Base-by-base conservation (phyloP, 2,888 invertebrate genomes). In the Drosophila kambysellisi region DNA sequence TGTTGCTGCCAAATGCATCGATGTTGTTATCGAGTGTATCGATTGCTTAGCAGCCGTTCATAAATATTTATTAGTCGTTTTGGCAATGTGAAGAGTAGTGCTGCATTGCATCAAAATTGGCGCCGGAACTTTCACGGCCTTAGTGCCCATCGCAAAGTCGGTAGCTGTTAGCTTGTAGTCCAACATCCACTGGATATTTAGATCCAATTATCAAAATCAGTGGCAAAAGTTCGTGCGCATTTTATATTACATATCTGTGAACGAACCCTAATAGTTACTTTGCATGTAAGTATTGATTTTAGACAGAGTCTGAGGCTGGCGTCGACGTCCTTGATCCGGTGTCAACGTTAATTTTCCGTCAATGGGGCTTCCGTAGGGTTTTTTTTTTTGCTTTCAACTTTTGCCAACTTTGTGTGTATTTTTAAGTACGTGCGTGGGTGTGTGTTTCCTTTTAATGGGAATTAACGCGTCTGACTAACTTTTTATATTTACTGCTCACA, bases 261-360 rank as follows among this genome's bases (percentile, higher is more conserved):
- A 50, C 62, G 51, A 20, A 30, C 63, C 52, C 35, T 41, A 59
- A 29, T 30, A 51, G 66, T 64, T 66, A 50, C 59, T 53, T 37
- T 51, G 51, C 56, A 61, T 76, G 90, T 90, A 70, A 90, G 82
- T 84, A 90, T 79, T 90, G 89, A 83, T 82, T 82, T 81, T 77
- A 53, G 80, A 75, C 74, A 88, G 78, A 83, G 72, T 74, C 50
- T 81, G 81, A n/a, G 50, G 69, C 66, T 20, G 52, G 72, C 67
- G 67, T 71, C 64, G 75, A 59, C 68, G 78, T 76, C 78, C 78
- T 79, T 84, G 86, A 86, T 87, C 82, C 72, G 81, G 68, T 85
- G 85, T 84, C 85, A 85, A 74, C 87, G 74, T 46, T 66, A 68
- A 82, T 83, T 82, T 82, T 83, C 64, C 68, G 72, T 82, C 86